These are phyloP conservation scores for Cyclina sinensis DNA, from an alignment of 1,140 invertebrate genomes.

Conservation along the genomic window DNA sequence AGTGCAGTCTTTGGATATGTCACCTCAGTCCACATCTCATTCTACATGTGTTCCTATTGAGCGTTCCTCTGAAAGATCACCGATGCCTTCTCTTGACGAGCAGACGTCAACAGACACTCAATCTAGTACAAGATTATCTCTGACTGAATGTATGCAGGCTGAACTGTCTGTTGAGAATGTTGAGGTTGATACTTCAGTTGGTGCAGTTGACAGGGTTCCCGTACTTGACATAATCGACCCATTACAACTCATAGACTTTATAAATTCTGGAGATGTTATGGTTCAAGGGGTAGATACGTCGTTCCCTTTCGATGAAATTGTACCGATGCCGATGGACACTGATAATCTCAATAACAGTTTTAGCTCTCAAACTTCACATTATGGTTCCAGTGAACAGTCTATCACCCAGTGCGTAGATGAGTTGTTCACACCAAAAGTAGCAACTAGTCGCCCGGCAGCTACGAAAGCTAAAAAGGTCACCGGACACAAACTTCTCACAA, in stretches of 20 bases:
- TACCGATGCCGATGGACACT: no score
- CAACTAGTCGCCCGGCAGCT: not conserved
- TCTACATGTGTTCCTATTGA: not conserved
- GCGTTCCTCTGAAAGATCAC: not conserved
- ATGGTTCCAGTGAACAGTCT: not conserved
- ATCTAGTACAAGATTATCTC: no score
- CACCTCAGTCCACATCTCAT: not conserved
- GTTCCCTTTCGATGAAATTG: slow-evolving; percentile 1
- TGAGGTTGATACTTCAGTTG: not conserved
- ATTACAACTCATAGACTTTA: not conserved
- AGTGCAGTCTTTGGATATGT: not conserved
- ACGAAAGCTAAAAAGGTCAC: not conserved
- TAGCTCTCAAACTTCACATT: no score
- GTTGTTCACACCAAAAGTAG: slow-evolving; percentile 3
- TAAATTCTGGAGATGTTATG: not conserved
- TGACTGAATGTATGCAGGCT: not conserved
- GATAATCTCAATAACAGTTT: not conserved
- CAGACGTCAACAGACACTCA: not conserved
- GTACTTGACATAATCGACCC: slow-evolving; percentile 22
- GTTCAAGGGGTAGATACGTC: not conserved
- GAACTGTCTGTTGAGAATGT: not conserved
- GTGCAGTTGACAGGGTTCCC: not conserved
- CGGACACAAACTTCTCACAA: slow-evolving; percentile 13
- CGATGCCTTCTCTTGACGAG: not conserved
- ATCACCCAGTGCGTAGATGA: not conserved